Percentiles rank a stretch among this genome's conserved stretches.
These are phyloP conservation scores for Peromyscus eremicus DNA, from an alignment of 2,797 vertebrate genomes.

Conservation along the genomic window DNA sequence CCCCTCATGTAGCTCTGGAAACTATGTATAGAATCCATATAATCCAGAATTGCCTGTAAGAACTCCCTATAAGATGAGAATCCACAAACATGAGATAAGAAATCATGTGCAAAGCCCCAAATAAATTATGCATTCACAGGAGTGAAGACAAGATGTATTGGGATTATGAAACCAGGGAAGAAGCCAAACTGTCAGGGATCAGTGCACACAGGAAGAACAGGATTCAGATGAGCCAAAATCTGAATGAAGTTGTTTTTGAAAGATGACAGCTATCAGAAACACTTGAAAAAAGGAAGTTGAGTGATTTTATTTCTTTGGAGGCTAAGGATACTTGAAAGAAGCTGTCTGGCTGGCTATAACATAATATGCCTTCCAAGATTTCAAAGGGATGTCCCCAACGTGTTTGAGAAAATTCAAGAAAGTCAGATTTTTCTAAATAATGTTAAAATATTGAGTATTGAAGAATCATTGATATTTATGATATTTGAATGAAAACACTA, in stretches of 20 bases:
- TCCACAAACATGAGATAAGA: not conserved
- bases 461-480: constrained; percentile 15
- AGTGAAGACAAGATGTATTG: constrained; percentile 48
- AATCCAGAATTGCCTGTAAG: not conserved
- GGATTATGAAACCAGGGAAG: constrained; percentile 13
- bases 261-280: constrained; percentile 7
- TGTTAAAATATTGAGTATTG: not conserved
- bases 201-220: constrained; percentile 12
- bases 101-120: not conserved
- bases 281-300: constrained; percentile 16
- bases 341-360: not conserved
- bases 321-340: not conserved
- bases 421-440: not conserved
- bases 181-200: constrained; percentile 30
- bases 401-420: not conserved
- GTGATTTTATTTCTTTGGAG: constrained; percentile 17
- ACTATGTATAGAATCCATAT: not conserved
- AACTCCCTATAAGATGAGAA: not conserved
- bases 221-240: constrained; percentile 39
- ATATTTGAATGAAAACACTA: not conserved
- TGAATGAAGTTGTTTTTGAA: constrained; percentile 55
- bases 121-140: constrained; percentile 44
- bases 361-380: not conserved
- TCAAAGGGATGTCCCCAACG: not conserved
- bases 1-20: not conserved